Evolutionary conservation across 2,888 invertebrate species (phyloP), one percentile per base, ranked within the genome.

Genomic region (Silvanus unidentatus): DNA sequence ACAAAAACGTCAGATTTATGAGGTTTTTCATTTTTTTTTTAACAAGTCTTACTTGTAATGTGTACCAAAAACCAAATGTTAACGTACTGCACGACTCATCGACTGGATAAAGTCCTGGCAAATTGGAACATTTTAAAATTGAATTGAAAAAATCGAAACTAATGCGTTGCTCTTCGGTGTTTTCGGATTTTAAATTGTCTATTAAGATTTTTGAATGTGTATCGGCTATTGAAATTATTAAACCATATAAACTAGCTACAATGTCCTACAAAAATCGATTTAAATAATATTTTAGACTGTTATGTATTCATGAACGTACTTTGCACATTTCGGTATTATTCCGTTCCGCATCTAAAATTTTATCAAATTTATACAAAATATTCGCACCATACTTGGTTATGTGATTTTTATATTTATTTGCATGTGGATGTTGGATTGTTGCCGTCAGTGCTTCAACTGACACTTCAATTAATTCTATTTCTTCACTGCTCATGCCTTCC

Each of bases 31-130:
- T 12, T 32, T 32, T 3, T 32, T 5, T 8, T n/a, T 32, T n/a
- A 32, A 32, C 22, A 22, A 22, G 8, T 5, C 8, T 22, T 62
- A 88, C 89, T 77, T 95, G 94, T 42, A 95, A 71, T 44, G 87
- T 83, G 67, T 90, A 95, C 95, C 95, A 95, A 70, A 94, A 91
- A 2, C 88, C 87, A 72, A 94, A 86, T 0, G 91, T 81, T 52
- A 92, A 78, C 47, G 84, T 87, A 64, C 93, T 94, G 49, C 88
- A 82, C 0, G 82, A 85, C 72, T 95, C 96, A 62, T 95, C 89
- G 2, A 86, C 77, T 0, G 94, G 94, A 73, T 89, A 95, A 53
- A 86, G 80, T 0, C 94, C 94, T 6, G 85, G 81, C 50, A 84
- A 80, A 49, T 84, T 84, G 35, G 90, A 88, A 62, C 91, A 91